These are phyloP conservation scores for Rattus rattus DNA, from an alignment of 2,113 vertebrate species.

Conservation along the genomic window DNA sequence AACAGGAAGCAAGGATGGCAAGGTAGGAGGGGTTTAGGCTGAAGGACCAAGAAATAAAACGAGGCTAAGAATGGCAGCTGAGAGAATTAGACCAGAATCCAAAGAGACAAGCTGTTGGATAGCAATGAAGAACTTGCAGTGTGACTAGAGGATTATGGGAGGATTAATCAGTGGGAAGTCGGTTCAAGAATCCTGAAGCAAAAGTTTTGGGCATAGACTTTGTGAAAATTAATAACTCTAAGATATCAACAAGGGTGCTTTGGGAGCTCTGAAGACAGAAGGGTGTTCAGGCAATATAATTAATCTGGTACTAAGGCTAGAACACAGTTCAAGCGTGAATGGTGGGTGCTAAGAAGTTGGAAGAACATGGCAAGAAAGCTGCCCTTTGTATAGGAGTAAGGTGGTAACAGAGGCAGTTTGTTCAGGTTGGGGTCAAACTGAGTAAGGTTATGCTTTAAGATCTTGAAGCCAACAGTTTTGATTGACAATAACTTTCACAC, in stretches of 20 bases:
- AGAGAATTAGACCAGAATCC: not conserved
- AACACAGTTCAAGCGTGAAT: not conserved
- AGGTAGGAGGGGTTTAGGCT: not conserved
- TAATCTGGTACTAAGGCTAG: not conserved
- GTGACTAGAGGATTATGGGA: not conserved
- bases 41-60: not conserved
- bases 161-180: not conserved
- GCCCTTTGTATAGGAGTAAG: not conserved
- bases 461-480: not conserved
- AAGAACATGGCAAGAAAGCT: not conserved
- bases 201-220: not conserved
- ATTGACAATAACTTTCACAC: not conserved
- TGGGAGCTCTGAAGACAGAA: not conserved
- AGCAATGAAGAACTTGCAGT: not conserved
- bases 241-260: not conserved
- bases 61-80: not conserved
- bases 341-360: not conserved
- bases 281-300: not conserved
- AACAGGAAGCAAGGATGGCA: not conserved
- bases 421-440: not conserved
- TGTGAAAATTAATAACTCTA: not conserved
- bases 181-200: not conserved
- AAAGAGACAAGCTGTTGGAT: not conserved
- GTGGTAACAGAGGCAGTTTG: not conserved
- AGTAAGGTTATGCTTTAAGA: not conserved